These are phyloP conservation scores for Australoheros facetus DNA, from an alignment of 2,797 vertebrate genomes.

Conservation along the genomic window DNA sequence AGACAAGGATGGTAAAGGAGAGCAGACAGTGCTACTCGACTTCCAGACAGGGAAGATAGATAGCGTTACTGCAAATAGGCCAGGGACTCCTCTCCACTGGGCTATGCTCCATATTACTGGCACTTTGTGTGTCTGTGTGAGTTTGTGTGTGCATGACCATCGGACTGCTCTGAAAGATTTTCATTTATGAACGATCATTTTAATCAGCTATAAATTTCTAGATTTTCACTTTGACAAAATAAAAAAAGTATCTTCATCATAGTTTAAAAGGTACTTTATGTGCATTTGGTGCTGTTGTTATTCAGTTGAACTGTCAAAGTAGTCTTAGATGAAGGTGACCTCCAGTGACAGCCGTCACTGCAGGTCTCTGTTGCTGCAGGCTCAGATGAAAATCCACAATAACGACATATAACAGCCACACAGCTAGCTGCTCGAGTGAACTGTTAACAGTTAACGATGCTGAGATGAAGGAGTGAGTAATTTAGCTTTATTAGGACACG, in stretches of 20 bases:
- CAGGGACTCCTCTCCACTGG: slow-evolving; percentile 12
- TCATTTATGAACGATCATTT: neutral
- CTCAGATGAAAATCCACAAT: slow-evolving; percentile 22
- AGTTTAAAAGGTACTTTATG: neutral
- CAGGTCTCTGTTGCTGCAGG: slow-evolving; percentile 1
- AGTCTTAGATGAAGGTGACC: slow-evolving; percentile 36
- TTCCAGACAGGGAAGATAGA: slow-evolving; percentile 29
- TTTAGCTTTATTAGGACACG: neutral
- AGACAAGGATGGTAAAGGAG: slow-evolving; percentile 28
- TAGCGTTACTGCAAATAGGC: slow-evolving; percentile 36
- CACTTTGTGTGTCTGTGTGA: slow-evolving; percentile 9
- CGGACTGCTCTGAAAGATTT: neutral
- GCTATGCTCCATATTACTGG: neutral
- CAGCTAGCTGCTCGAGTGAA: neutral
- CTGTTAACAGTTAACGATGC: slow-evolving; percentile 10
- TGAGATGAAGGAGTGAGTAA: slow-evolving; percentile 2
- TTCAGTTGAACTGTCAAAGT: slow-evolving; percentile 13
- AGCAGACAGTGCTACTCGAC: slow-evolving; percentile 39
- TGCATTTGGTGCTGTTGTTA: neutral
- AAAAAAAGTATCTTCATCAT: neutral
- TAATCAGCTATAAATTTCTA: neutral
- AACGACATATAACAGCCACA: neutral
- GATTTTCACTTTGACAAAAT: neutral
- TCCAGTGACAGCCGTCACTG: neutral
- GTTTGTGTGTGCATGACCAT: neutral